phyloP scores from a whole-genome alignment of 2,888 invertebrate species.

The Eristalinus aeneus region DNA sequence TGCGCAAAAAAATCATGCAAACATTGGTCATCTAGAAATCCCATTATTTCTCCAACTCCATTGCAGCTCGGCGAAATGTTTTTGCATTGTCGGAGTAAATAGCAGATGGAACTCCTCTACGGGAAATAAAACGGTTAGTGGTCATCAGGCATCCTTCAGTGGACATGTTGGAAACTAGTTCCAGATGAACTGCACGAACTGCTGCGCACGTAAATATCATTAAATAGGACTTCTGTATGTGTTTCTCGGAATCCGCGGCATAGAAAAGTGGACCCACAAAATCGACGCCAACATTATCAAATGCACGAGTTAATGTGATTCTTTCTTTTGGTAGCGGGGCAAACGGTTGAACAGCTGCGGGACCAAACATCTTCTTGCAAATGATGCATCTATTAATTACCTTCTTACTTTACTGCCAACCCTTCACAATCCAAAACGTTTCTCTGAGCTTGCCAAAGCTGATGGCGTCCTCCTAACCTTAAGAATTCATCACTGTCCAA shows the following conservation, averaged over 20 bases:
- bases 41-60: neutral
- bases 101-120: neutral
- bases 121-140: neutral
- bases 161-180: neutral
- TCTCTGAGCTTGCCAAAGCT: neutral
- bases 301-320: no score
- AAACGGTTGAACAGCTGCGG: neutral
- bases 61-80: no score
- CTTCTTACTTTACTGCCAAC: neutral
- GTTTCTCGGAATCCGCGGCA: no score
- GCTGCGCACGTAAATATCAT: neutral
- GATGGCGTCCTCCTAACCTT: neutral
- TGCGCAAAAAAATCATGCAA: conserved; percentile 19
- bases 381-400: neutral
- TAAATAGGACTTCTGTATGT: neutral
- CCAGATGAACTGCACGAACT: neutral
- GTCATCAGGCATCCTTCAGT: neutral
- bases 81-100: neutral
- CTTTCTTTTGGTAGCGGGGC: neutral
- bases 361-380: neutral
- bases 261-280: neutral
- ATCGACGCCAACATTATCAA: no score
- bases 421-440: neutral
- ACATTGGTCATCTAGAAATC: neutral
- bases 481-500: neutral